Evolutionary conservation across 2,888 invertebrate genomes (phyloP).

Genomic region (Gastracanthus pulcherrimus): DNA sequence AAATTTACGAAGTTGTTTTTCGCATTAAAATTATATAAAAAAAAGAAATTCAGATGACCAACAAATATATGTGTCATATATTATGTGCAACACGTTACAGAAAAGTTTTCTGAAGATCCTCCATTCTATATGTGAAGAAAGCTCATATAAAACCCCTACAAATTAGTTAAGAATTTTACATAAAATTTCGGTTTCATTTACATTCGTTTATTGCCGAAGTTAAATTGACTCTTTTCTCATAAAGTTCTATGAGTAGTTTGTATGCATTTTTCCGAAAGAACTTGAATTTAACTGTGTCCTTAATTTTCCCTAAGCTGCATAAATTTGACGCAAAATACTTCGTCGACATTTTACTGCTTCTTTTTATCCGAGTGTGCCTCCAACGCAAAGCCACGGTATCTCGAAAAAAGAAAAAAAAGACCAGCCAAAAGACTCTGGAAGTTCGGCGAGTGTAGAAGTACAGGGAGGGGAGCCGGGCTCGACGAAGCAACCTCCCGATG

Average conservation of each 20-base stretch:
- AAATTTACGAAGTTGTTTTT: slow-evolving; percentile 36
- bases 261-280: too few relatives aligned
- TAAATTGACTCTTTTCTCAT: too few relatives aligned
- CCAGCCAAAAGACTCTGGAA: not conserved
- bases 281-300: too few relatives aligned
- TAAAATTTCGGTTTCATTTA: too few relatives aligned
- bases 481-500: slow-evolving; percentile 12
- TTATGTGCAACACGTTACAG: too few relatives aligned
- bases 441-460: not conserved
- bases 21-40: slow-evolving; percentile 9
- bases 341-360: not conserved
- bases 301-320: not conserved
- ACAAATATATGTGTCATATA: not conserved
- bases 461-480: not conserved
- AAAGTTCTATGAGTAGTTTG: too few relatives aligned
- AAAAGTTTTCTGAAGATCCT: too few relatives aligned
- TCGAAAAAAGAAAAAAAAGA: not conserved
- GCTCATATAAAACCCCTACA: too few relatives aligned
- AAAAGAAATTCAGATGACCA: not conserved
- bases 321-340: not conserved
- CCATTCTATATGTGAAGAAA: too few relatives aligned
- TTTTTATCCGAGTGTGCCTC: not conserved
- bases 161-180: too few relatives aligned
- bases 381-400: not conserved
- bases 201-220: too few relatives aligned